Evolutionary conservation across 2,797 vertebrate species (phyloP).

Genomic region (Pelobates cultripes): DNA sequence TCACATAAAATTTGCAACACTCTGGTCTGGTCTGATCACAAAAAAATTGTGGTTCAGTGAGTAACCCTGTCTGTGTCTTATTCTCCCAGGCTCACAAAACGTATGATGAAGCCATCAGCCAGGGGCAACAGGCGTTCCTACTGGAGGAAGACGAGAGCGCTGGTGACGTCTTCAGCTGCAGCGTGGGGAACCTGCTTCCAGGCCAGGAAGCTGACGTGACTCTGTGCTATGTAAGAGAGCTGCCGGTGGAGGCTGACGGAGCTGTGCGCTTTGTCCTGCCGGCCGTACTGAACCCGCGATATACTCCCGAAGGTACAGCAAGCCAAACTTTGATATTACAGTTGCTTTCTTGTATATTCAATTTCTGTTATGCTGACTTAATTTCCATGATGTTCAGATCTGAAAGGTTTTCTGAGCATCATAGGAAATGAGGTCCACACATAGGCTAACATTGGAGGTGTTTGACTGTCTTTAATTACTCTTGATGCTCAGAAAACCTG

Average conservation of each 20-base stretch:
- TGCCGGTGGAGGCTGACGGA: conserved; percentile 75
- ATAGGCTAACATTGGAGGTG: not conserved
- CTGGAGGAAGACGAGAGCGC: conserved; percentile 75
- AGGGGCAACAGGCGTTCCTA: conserved; percentile 72
- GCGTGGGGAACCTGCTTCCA: conserved; percentile 74
- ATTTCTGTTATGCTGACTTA: not conserved
- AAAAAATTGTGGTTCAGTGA: too few relatives aligned
- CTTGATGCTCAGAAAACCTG: not conserved
- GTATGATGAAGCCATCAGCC: conserved; percentile 59
- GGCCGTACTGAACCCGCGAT: conserved; percentile 80
- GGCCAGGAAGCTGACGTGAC: conserved; percentile 74
- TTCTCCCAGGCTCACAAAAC: conserved; percentile 53
- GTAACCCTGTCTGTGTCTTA: not conserved
- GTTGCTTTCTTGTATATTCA: too few relatives aligned
- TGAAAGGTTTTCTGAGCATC: too few relatives aligned
- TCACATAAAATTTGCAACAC: not conserved
- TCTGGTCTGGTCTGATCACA: not conserved
- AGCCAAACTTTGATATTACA: too few relatives aligned
- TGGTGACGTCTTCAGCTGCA: conserved; percentile 73
- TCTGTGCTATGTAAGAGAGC: conserved; percentile 78
- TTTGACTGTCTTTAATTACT: not conserved
- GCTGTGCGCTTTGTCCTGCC: conserved; percentile 80
- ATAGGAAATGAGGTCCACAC: too few relatives aligned
- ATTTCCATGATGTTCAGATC: not conserved
- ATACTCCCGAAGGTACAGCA: conserved; percentile 70